phyloP scores from a whole-genome alignment of 2,797 vertebrate species.

The Characodon lateralis region DNA sequence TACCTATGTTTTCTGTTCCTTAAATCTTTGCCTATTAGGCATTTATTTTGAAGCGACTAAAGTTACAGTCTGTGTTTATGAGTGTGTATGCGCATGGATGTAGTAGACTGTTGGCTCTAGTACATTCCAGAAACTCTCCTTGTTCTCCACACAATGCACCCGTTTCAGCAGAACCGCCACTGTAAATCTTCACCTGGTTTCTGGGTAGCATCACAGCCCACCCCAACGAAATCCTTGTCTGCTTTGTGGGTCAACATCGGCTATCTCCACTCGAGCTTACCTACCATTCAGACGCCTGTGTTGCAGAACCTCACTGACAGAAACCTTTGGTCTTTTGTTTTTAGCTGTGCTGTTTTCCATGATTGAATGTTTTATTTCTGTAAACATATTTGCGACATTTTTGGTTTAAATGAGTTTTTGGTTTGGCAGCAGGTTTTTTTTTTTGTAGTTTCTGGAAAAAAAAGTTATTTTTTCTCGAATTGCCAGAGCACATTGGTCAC shows the following conservation, averaged over 20 bases:
- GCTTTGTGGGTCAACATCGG: constrained; percentile 33
- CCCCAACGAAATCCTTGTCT: constrained; percentile 35
- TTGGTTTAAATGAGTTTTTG: constrained; percentile 62
- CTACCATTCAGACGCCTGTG: constrained; percentile 54
- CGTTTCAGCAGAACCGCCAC: constrained; percentile 46
- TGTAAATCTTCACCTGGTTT: constrained; percentile 51
- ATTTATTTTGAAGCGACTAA: constrained; percentile 48
- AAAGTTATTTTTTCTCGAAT: constrained; percentile 30
- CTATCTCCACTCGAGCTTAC: constrained; percentile 61
- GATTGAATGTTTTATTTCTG: constrained; percentile 67
- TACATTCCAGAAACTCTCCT: constrained; percentile 86
- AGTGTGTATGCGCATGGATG: constrained; percentile 62
- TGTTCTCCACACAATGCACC: constrained; percentile 57
- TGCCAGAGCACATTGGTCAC: constrained; percentile 59
- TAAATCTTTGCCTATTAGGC: constrained; percentile 53
- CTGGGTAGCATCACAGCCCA: constrained; percentile 50
- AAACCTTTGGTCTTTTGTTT: constrained; percentile 58
- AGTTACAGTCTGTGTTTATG: constrained; percentile 35
- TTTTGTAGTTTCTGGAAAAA: constrained; percentile 73
- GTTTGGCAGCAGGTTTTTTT: constrained; percentile 55
- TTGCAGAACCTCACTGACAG: constrained; percentile 61
- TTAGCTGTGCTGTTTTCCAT: constrained; percentile 69
- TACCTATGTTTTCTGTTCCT: constrained; percentile 13
- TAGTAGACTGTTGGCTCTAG: constrained; percentile 72
- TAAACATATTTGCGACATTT: constrained; percentile 75